Percentiles rank a stretch among this genome's conserved stretches.
Evolutionary conservation across 2,113 vertebrate species (phyloP).

Genomic region (Hiodon tergisus): DNA sequence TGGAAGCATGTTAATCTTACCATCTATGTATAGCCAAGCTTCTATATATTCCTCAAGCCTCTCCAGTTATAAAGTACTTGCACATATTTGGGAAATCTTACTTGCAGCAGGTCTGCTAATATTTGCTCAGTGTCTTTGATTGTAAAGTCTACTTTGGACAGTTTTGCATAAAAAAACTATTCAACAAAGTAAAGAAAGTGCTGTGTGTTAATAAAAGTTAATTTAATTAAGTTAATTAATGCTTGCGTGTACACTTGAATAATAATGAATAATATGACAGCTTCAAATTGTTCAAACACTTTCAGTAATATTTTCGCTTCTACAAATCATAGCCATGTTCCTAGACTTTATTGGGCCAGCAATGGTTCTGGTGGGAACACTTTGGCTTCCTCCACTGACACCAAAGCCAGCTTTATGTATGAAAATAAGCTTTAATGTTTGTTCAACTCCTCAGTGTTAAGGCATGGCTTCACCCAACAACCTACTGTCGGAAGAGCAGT

Average conservation of each 20-base stretch:
- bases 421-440: conserved; percentile 20
- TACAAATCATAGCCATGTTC: no score
- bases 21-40: conserved; percentile 43
- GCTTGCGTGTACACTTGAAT: no score
- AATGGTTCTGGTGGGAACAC: no score
- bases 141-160: background rate
- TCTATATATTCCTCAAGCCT: conserved; percentile 21
- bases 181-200: background rate
- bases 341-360: no score
- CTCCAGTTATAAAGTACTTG: conserved; percentile 25
- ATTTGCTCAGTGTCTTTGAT: background rate
- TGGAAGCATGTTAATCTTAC: conserved; percentile 44
- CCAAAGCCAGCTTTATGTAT: no score
- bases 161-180: background rate
- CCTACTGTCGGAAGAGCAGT: conserved; percentile 67
- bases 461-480: conserved; percentile 60
- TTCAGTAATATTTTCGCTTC: no score
- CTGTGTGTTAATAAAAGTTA: background rate
- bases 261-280: no score
- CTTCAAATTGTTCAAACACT: no score
- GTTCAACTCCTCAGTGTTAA: conserved; percentile 37
- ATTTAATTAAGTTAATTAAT: no score
- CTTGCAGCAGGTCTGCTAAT: conserved; percentile 15
- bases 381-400: no score
- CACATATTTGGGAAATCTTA: conserved; percentile 6